Base-by-base conservation (phyloP, 2,888 invertebrate species). In the Smittia sp. region DNA sequence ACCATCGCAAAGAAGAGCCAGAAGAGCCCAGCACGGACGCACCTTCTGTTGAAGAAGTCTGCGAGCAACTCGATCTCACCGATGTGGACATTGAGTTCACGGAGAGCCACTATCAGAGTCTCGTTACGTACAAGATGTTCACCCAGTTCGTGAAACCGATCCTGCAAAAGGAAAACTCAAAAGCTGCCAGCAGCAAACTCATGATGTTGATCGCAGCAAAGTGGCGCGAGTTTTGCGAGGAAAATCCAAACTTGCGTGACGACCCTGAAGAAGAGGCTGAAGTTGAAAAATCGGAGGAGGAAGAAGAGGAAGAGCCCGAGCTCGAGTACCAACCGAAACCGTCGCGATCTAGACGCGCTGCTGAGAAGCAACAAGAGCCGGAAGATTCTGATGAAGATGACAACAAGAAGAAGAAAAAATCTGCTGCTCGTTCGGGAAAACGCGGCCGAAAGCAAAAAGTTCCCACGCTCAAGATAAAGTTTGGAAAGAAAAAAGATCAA, bases 121-220 rank as follows among this genome's bases (percentile, higher is more conserved):
- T 98, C 77, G 93, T 91, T 0, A 94, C 94, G 1, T 97, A 97
- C 84, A 97, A 96, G 83, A 84, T 94, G 62, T 98, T 96, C 82
- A 94, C 94, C 81, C 94, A 96, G 80, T 93, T 97, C 80, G 93
- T 97, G 58, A 87, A 96, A 52, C 98, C 97, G 2, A 84, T 96
- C 75, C 85, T 98, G 70, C 91, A 93, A 52, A 95, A 96, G 82
- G 96, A 96, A 81, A 97, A 98, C 84, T 96, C 96, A 1, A 90
- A 90, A 82, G 88, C 89, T 78, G 93, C 95, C 73, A 93, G 94
- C 82, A 92, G 95, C 1, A 98, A 97, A 82, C 84, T 98, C 74
- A 96, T 97, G 90, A 95, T 96, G 90, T 84, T 98, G 76, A 93
- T 98, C 18, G 96, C 96, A 0, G 98, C 98, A 0, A 98, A 98